Evolutionary conservation across 2,797 vertebrate genomes (phyloP), one percentile per base, ranked within the genome.

Genomic region (Eptatretus atami): DNA sequence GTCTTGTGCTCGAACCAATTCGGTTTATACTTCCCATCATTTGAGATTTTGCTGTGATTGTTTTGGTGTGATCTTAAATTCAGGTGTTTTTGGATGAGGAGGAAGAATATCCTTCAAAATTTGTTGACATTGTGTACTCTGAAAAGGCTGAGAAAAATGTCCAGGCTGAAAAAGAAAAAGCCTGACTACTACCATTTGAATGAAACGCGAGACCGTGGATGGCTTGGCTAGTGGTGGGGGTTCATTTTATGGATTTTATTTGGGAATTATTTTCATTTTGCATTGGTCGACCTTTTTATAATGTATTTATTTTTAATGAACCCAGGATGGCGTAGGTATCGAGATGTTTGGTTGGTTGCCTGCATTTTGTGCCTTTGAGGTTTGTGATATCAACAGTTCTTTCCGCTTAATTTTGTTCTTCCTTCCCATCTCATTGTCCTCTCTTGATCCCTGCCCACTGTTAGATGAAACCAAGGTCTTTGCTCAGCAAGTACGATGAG

Each of bases 141-240:
- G 86, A 92, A 71, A 81, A 78, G n/a, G 83, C 84, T 0, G 77
- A 83, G 63, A n/a, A 86, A 67, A 90, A 86, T 1, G 82, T 85
- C 63, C 84, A 75, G n/a, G 65, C 70, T 87, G 53, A 82, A 80
- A 67, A 87, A 84, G 74, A 88, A 84, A 68, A 86, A 81, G 71
- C 82, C 83, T 0, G 82, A 82, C 14, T 87, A 88, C 71, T 82
- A 70, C 80, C 84, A 1, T 92, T 86, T 1, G 77, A n/a, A 80
- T 1, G 84, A 88, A 63, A 80, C 85, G 0, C 82, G 87, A n/a
- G 71, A 84, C 72, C 0, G 78, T 86, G 65, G 86, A 87, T 0
- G 83, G 85, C 73, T 77, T 92, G 81, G 77, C 77, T n/a, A 1
- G 68, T 67, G 65, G 79, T 76, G 67, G 64, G 73, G 19, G 2